Conservation (phyloP, 2,888 invertebrate genomes). For the Phania funesta region DNA sequence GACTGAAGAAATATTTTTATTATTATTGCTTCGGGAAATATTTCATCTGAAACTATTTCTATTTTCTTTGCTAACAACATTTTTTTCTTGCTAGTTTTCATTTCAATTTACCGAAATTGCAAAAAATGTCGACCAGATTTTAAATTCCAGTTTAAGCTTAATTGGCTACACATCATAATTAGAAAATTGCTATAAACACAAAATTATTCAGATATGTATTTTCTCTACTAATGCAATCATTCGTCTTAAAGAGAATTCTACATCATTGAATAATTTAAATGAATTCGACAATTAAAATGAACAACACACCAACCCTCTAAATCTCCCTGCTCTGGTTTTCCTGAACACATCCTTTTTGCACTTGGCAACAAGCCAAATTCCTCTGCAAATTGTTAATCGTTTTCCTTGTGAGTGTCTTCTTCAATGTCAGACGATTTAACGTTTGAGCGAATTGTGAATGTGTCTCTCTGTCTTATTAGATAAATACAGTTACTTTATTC, state of each 20-base stretch:
- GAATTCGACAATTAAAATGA: too few relatives aligned
- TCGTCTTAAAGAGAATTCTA: background rate
- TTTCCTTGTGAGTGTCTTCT: background rate
- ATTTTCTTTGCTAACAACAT: too few relatives aligned
- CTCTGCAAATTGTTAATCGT: background rate
- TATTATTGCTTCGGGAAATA: too few relatives aligned
- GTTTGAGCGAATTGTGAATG: background rate
- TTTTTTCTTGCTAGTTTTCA: too few relatives aligned
- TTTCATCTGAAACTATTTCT: too few relatives aligned
- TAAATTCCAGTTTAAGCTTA: too few relatives aligned
- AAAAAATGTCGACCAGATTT: too few relatives aligned
- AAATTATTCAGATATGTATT: background rate
- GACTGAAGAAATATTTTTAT: too few relatives aligned
- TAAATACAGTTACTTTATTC: slow-evolving; percentile 21
- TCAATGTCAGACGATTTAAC: slow-evolving; percentile 10
- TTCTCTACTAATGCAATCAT: background rate
- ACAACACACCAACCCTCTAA: slow-evolving; percentile 16
- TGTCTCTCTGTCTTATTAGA: slow-evolving; percentile 10
- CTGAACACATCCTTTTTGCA: background rate
- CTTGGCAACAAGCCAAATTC: slow-evolving; percentile 38
- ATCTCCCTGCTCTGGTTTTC: background rate
- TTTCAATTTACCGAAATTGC: too few relatives aligned
- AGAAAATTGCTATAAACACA: background rate
- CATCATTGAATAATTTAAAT: background rate
- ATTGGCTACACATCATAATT: background rate